These are phyloP conservation scores for Tetrao urogallus DNA, from an alignment of 2,113 vertebrate species.

Conservation along the genomic window DNA sequence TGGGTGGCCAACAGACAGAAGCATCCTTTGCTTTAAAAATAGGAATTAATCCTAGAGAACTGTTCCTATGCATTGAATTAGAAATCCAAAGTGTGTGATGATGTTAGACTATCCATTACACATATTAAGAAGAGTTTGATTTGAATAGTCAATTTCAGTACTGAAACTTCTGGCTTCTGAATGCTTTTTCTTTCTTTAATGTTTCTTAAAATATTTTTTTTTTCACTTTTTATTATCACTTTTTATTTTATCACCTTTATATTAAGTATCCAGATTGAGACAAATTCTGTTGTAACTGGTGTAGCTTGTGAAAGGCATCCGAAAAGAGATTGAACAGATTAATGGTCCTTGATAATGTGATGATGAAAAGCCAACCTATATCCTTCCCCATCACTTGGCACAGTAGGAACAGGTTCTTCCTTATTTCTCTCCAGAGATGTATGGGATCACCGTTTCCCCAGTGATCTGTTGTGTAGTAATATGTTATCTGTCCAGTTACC, in stretches of 20 bases:
- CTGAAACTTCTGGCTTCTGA: neutral
- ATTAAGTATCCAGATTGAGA: neutral
- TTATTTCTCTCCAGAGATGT: neutral
- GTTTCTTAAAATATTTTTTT: neutral
- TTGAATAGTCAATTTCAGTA: neutral
- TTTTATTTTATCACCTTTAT: neutral
- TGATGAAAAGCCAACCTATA: neutral
- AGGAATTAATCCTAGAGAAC: neutral
- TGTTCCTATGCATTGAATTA: neutral
- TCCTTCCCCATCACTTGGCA: neutral
- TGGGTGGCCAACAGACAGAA: neutral
- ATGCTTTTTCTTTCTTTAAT: neutral
- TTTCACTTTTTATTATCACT: no score
- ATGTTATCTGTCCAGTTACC: neutral
- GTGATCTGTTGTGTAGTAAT: neutral
- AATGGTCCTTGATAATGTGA: neutral
- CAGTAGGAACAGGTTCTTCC: neutral
- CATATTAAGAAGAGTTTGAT: neutral
- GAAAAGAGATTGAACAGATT: neutral
- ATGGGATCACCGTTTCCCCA: neutral
- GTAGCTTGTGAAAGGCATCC: neutral
- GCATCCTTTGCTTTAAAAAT: neutral
- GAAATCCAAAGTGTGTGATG: neutral
- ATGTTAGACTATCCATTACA: neutral
- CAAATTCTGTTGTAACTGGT: neutral